Conservation (phyloP, 2,797 vertebrate species). For the Tachyglossus aculeatus region DNA sequence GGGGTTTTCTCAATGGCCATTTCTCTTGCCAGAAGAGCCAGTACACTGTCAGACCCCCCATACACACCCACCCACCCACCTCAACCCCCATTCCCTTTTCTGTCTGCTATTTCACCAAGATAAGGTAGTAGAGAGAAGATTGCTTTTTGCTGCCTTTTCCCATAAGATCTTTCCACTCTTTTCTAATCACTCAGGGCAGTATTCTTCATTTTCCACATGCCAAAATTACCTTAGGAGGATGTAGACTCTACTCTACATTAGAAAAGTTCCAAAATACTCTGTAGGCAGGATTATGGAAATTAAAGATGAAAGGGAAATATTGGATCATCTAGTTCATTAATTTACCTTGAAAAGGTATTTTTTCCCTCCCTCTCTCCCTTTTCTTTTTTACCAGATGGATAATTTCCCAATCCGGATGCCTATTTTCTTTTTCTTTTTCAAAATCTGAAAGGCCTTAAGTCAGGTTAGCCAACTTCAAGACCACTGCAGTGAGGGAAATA, state of each 20-base stretch:
- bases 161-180: background rate
- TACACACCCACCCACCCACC: too few relatives aligned
- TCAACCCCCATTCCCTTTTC: background rate
- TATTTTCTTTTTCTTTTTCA: too few relatives aligned
- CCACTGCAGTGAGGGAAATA: slow-evolving; percentile 51
- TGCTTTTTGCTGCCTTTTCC: background rate
- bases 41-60: background rate
- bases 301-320: slow-evolving; percentile 39
- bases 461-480: slow-evolving; percentile 31
- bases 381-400: slow-evolving; percentile 64
- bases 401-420: slow-evolving; percentile 35
- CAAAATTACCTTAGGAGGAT: slow-evolving; percentile 19
- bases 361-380: too few relatives aligned
- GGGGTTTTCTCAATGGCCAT: background rate
- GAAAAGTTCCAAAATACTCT: slow-evolving; percentile 54
- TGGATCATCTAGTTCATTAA: slow-evolving; percentile 56
- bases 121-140: background rate
- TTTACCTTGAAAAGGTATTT: slow-evolving; percentile 50
- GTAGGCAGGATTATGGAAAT: slow-evolving; percentile 52
- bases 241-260: slow-evolving; percentile 47
- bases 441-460: slow-evolving; percentile 37
- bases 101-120: slow-evolving; percentile 11
- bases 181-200: slow-evolving; percentile 11
- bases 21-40: background rate
- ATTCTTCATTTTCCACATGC: slow-evolving; percentile 2